These are phyloP conservation scores for Cepaea hortensis DNA, from an alignment of 2,888 invertebrate genomes.

Conservation along the genomic window DNA sequence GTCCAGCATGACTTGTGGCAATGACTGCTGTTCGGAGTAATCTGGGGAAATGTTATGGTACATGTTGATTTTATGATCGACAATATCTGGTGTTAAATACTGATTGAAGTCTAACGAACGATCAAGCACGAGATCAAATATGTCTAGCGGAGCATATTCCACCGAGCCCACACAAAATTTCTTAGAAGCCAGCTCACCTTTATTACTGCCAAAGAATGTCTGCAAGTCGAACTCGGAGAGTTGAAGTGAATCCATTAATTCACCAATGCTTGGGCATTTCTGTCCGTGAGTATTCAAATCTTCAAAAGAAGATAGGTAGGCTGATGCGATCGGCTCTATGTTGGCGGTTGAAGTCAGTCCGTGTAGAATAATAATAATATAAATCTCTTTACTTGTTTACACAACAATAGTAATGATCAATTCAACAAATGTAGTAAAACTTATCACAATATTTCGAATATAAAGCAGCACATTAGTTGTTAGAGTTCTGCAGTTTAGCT, in stretches of 20 bases:
- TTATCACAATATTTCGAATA: background rate
- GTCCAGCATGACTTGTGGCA: slow-evolving; percentile 49
- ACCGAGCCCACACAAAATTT: slow-evolving; percentile 48
- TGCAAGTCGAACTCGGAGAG: slow-evolving; percentile 52
- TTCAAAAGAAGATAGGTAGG: slow-evolving; percentile 49
- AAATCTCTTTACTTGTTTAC: background rate
- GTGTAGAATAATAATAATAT: slow-evolving; percentile 8
- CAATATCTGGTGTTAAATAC: slow-evolving; percentile 31
- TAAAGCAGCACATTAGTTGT: background rate
- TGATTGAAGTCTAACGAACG: slow-evolving; percentile 41
- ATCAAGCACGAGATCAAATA: slow-evolving; percentile 36
- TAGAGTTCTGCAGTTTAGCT: background rate
- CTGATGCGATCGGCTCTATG: slow-evolving; percentile 51
- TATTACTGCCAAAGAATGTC: slow-evolving; percentile 50
- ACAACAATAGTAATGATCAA: background rate
- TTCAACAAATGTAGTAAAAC: background rate
- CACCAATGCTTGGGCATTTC: slow-evolving; percentile 55
- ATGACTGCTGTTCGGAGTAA: slow-evolving; percentile 35
- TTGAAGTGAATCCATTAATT: slow-evolving; percentile 55
- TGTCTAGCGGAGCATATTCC: slow-evolving; percentile 44
- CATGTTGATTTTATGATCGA: slow-evolving; percentile 37
- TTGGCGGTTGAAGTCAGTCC: slow-evolving; percentile 48
- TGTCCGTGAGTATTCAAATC: slow-evolving; percentile 45
- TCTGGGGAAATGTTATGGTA: slow-evolving; percentile 47
- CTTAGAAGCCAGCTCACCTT: slow-evolving; percentile 54